Percentiles rank a stretch among this genome's conserved stretches.
Evolutionary conservation across 2,797 vertebrate genomes (phyloP).

Genomic region (Diceros bicornis): DNA sequence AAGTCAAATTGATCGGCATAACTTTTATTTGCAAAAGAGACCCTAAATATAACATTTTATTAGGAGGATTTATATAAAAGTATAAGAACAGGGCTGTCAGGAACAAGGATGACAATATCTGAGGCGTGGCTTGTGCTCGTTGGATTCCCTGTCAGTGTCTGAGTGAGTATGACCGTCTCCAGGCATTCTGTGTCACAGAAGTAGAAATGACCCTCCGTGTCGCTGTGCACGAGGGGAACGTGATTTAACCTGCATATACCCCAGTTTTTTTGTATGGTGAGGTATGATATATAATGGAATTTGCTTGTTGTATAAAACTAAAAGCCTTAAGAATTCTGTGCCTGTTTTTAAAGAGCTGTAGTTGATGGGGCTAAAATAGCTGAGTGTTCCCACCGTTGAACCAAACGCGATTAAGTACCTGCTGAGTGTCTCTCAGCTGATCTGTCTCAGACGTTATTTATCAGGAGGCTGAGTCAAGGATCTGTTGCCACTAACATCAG

Average conservation of each 20-base stretch:
- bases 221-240: background rate
- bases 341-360: background rate
- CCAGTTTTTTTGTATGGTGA: background rate
- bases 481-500: slow-evolving; percentile 34
- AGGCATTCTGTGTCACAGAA: background rate
- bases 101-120: background rate
- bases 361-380: background rate
- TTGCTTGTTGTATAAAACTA: background rate
- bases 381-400: background rate
- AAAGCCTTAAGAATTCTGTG: slow-evolving; percentile 1
- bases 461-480: slow-evolving; percentile 29
- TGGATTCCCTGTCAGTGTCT: background rate
- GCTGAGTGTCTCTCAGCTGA: background rate
- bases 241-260: background rate
- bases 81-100: background rate
- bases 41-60: slow-evolving; percentile 34
- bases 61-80: background rate
- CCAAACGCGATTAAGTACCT: background rate
- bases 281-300: background rate
- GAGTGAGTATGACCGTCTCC: background rate
- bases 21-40: slow-evolving; percentile 28
- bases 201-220: background rate
- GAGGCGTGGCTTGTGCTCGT: background rate
- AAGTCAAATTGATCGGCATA: background rate
- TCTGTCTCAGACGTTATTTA: slow-evolving; percentile 33